Percentiles rank a stretch among this genome's conserved stretches.
Conservation (phyloP, 2,888 invertebrate species). For the Andricus curvator region DNA sequence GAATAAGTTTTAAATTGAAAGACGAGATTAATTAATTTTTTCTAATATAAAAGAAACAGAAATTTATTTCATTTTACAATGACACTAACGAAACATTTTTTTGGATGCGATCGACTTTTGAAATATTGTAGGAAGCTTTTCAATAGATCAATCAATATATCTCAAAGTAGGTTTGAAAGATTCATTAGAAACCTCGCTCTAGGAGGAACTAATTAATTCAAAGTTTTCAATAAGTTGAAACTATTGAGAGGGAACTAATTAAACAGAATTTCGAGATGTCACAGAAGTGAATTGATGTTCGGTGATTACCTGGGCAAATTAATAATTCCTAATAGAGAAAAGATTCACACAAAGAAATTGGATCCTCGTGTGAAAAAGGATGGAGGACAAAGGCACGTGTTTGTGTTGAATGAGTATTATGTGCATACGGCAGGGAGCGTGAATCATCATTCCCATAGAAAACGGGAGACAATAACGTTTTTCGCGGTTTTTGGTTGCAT, state of each 20-base stretch:
- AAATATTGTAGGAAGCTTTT: too few species aligned
- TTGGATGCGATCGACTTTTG: too few species aligned
- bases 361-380: neutral
- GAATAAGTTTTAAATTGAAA: too few species aligned
- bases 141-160: too few species aligned
- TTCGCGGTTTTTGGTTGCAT: constrained; percentile 48
- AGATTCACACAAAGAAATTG: neutral
- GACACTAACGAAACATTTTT: too few species aligned
- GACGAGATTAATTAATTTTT: too few species aligned
- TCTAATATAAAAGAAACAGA: too few species aligned
- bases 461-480: constrained; percentile 53
- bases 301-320: neutral
- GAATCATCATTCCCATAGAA: constrained; percentile 54
- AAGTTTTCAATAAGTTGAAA: neutral
- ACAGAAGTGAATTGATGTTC: neutral
- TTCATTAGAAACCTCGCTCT: too few species aligned
- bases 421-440: constrained; percentile 44
- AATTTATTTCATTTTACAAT: too few species aligned
- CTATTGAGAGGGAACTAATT: neutral
- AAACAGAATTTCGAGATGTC: neutral
- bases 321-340: neutral
- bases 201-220: neutral
- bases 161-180: too few species aligned
- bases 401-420: constrained; percentile 8
- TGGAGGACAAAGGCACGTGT: neutral